Conservation (phyloP, 2,113 vertebrate species). For the Pelmatolapia mariae region DNA sequence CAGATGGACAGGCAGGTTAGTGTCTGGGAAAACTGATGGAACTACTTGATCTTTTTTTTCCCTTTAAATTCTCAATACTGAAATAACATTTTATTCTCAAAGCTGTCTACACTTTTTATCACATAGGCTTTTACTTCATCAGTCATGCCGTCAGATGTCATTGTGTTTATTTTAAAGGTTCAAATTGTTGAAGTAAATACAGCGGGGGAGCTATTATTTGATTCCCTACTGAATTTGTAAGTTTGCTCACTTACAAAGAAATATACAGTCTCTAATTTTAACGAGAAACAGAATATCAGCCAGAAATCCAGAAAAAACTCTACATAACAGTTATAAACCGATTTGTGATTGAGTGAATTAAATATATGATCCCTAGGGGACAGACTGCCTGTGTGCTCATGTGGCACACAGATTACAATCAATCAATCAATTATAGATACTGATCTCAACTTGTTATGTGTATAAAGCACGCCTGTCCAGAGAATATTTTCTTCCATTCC, state of each 20-base stretch:
- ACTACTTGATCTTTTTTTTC: background rate
- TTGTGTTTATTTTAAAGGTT: background rate
- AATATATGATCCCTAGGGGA: background rate
- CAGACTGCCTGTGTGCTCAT: background rate
- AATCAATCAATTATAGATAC: background rate
- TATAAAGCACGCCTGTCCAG: background rate
- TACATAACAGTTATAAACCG: background rate
- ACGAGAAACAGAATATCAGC: background rate
- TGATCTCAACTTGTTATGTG: background rate
- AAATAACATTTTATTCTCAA: background rate
- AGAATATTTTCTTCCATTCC: background rate
- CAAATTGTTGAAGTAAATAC: background rate
- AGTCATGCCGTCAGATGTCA: background rate
- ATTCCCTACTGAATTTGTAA: background rate
- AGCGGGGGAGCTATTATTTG: background rate
- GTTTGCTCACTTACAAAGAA: background rate
- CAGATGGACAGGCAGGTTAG: constrained; percentile 28
- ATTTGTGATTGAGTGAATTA: background rate
- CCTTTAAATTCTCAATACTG: background rate
- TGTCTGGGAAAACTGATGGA: background rate
- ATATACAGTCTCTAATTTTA: background rate
- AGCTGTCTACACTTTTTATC: background rate
- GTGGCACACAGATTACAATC: background rate
- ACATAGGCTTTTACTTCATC: background rate
- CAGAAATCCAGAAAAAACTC: background rate